Conservation (phyloP, 2,888 invertebrate genomes). For the Aporophyla lueneburgensis region DNA sequence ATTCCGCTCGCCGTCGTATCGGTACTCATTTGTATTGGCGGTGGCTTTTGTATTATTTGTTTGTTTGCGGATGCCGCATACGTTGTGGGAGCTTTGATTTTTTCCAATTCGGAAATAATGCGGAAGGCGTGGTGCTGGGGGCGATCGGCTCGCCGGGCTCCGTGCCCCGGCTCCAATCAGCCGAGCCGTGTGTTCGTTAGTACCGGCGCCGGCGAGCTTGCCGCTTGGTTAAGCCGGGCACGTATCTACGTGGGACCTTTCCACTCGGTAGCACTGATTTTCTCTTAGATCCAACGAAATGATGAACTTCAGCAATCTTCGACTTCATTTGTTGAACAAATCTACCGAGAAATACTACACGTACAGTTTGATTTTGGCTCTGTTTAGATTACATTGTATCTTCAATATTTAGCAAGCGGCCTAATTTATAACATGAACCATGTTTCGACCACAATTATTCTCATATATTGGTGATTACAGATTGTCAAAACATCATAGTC, state of each 20-base stretch:
- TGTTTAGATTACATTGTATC: constrained; percentile 31
- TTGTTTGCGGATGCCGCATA: constrained; percentile 89
- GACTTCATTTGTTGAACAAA: constrained; percentile 79
- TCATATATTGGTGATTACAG: not conserved
- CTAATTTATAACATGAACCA: not conserved
- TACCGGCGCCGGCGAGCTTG: constrained; percentile 76
- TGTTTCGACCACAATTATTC: not conserved
- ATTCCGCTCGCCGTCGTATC: constrained; percentile 86
- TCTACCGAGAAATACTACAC: constrained; percentile 66
- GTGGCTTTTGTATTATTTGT: constrained; percentile 88
- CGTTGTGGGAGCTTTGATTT: constrained; percentile 88
- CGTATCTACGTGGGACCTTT: constrained; percentile 88
- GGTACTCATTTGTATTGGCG: constrained; percentile 90
- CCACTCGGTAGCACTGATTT: constrained; percentile 88
- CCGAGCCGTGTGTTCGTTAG: constrained; percentile 83
- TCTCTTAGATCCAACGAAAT: constrained; percentile 82
- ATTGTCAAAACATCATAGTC: not conserved
- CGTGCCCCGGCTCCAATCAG: constrained; percentile 83
- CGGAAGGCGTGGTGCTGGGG: constrained; percentile 83
- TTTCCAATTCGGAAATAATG: constrained; percentile 90
- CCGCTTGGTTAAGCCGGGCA: constrained; percentile 87
- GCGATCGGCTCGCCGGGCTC: constrained; percentile 79
- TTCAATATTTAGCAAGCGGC: constrained; percentile 14
- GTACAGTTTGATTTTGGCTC: constrained; percentile 46
- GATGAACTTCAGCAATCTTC: constrained; percentile 82